phyloP scores from a whole-genome alignment of 2,113 vertebrate genomes.

The Danio rerio region DNA sequence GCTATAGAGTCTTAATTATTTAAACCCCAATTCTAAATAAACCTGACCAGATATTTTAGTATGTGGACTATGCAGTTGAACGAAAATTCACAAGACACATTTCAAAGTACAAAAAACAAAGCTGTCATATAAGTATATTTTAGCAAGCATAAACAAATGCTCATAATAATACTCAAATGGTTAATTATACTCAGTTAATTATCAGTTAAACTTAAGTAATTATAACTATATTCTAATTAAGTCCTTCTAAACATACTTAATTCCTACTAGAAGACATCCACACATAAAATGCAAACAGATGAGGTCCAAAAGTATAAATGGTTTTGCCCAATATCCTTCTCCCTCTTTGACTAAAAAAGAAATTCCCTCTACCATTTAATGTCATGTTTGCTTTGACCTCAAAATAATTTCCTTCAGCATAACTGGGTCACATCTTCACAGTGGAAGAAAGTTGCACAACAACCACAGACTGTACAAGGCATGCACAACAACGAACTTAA shows the following conservation, averaged over 20 bases:
- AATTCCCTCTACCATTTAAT: conserved; percentile 26
- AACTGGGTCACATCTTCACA: conserved; percentile 20
- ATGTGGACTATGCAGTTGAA: no score
- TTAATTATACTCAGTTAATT: no score
- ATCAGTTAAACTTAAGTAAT: no score
- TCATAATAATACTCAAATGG: no score
- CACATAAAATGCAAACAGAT: neutral
- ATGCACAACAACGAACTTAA: conserved; percentile 7
- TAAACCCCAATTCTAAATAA: no score
- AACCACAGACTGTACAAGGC: neutral
- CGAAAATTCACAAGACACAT: no score
- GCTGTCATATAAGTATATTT: no score
- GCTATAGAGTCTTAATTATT: no score
- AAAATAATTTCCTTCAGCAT: conserved; percentile 1
- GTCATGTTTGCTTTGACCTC: conserved; percentile 11
- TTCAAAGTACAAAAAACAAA: no score
- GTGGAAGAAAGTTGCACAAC: conserved; percentile 4
- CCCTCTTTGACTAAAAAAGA: neutral
- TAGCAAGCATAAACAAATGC: no score
- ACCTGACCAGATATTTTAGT: no score
- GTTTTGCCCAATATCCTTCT: neutral
- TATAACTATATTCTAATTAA: neutral
- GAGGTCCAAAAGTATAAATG: neutral
- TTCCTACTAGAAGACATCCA: neutral
- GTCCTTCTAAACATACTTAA: neutral